Percentiles rank a stretch among this genome's conserved stretches.
Conservation (phyloP, 2,888 invertebrate genomes). For the Cylloceria caligata region DNA sequence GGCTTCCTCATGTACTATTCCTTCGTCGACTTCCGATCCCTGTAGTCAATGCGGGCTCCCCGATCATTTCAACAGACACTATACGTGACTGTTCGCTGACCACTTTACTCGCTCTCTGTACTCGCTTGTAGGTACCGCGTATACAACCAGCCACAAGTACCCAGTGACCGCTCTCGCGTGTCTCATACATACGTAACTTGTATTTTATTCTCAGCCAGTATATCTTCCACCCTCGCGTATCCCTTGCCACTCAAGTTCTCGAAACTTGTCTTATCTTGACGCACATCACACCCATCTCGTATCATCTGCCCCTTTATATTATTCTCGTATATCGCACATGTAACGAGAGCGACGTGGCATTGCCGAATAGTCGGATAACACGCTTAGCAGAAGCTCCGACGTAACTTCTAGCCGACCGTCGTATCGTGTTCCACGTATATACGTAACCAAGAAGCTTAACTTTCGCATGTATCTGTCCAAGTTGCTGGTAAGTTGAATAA, state of each 20-base stretch:
- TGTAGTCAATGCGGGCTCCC: constrained; percentile 72
- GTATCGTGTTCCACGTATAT: not conserved
- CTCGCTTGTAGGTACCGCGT: constrained; percentile 7
- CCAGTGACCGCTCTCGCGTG: constrained; percentile 19
- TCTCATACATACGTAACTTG: constrained; percentile 49
- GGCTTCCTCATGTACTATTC: constrained; percentile 78
- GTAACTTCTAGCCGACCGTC: not conserved
- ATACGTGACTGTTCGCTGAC: constrained; percentile 56
- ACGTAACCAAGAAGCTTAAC: constrained; percentile 37
- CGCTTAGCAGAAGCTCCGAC: constrained; percentile 50
- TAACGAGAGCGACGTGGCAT: constrained; percentile 33
- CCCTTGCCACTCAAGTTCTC: constrained; percentile 1
- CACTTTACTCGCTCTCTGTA: constrained; percentile 3
- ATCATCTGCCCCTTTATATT: constrained; percentile 7
- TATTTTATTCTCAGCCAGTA: constrained; percentile 20
- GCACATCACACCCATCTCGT: constrained; percentile 17
- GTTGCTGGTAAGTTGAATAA: constrained; percentile 63
- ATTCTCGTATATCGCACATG: constrained; percentile 12
- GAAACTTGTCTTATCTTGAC: constrained; percentile 22
- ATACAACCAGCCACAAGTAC: constrained; percentile 27
- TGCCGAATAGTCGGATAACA: constrained; percentile 56
- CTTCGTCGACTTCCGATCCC: constrained; percentile 74
- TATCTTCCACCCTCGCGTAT: not conserved
- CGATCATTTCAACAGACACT: constrained; percentile 71
- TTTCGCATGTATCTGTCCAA: constrained; percentile 61